Percentiles rank a stretch among this genome's conserved stretches.
Conservation (phyloP, 2,113 vertebrate genomes). For the Addax nasomaculatus region DNA sequence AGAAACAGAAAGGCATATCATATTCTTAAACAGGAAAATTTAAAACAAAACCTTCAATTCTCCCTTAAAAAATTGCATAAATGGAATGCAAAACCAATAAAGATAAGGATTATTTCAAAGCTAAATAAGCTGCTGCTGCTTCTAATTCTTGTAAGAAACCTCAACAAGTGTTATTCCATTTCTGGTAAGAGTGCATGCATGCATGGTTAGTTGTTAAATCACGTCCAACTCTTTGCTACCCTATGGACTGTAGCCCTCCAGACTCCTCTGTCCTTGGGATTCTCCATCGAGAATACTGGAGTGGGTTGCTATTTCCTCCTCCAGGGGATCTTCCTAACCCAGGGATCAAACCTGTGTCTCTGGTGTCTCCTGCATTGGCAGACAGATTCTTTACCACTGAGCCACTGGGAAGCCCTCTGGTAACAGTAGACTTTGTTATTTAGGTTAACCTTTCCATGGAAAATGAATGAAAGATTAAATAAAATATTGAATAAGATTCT, state of each 20-base stretch:
- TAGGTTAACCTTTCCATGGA: neutral
- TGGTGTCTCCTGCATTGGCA: neutral
- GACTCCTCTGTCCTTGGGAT: neutral
- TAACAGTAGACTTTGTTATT: neutral
- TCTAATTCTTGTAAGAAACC: neutral
- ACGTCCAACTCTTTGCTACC: neutral
- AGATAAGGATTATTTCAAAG: neutral
- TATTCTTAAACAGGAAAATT: neutral
- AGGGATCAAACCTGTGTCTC: neutral
- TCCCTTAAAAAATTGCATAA: neutral
- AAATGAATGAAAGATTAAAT: neutral
- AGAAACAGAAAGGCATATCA: neutral
- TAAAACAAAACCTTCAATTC: neutral
- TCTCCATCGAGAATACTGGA: neutral
- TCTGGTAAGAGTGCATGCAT: neutral
- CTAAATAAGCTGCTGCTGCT: neutral
- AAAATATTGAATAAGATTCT: neutral
- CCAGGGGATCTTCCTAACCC: neutral
- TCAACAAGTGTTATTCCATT: neutral
- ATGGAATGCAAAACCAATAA: neutral
- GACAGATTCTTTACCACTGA: neutral
- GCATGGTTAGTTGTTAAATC: neutral
- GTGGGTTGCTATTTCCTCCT: neutral
- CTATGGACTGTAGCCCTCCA: neutral
- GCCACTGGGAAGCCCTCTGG: neutral